Conservation (phyloP, 2,888 invertebrate genomes). For the Clunio marinus region DNA sequence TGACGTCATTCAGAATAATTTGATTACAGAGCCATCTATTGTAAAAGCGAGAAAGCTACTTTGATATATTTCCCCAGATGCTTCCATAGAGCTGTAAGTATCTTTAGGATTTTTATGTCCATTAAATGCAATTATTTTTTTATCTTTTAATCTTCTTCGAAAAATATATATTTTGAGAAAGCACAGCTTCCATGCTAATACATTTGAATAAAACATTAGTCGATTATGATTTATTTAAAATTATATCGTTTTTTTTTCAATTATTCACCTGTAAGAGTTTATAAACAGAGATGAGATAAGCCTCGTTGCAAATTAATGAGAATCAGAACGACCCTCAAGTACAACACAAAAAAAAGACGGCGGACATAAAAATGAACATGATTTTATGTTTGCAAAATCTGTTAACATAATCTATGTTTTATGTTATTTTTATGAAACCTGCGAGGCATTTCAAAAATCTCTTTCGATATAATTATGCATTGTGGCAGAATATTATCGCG, state of each 20-base stretch:
- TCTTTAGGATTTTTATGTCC: neutral
- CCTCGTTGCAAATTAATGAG: neutral
- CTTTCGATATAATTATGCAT: conserved; percentile 27
- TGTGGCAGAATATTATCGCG: neutral
- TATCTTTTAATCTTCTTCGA: neutral
- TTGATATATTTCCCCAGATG: neutral
- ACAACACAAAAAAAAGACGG: neutral
- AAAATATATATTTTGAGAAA: too few relatives aligned
- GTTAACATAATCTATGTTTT: conserved; percentile 23
- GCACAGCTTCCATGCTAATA: too few relatives aligned
- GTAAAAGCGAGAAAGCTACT: neutral
- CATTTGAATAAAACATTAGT: neutral
- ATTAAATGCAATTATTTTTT: neutral
- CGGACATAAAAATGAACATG: conserved; percentile 18
- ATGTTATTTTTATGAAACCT: conserved; percentile 12
- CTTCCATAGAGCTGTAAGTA: neutral
- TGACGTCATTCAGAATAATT: neutral
- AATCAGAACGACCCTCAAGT: neutral
- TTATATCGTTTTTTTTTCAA: too few relatives aligned
- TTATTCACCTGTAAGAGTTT: too few relatives aligned
- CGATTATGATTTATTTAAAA: neutral
- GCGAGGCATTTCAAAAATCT: neutral
- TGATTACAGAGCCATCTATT: neutral
- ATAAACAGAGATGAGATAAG: conserved; percentile 10
- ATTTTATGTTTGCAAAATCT: conserved; percentile 18